Conservation (phyloP, 2,113 vertebrate species). For the Sorex fumeus region DNA sequence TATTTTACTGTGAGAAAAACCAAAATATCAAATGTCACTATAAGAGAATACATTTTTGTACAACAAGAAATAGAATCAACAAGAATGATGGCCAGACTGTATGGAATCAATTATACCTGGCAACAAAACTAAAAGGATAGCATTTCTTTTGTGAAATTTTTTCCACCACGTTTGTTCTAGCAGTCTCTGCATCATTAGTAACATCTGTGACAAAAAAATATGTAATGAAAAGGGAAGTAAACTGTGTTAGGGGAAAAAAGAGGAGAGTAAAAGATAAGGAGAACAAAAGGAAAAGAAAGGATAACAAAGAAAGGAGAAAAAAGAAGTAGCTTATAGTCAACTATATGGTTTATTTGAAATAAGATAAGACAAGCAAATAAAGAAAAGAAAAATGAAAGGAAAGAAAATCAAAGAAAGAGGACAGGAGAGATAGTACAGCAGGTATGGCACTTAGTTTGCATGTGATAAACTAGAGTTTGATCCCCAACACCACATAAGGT, state of each 20-base stretch:
- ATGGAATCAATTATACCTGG: constrained; percentile 87
- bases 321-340: no score
- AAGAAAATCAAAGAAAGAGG: no score
- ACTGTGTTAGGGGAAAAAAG: constrained; percentile 66
- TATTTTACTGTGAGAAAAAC: background rate
- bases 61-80: constrained; percentile 73
- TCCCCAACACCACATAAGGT: no score
- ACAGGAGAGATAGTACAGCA: no score
- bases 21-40: constrained; percentile 56
- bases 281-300: background rate
- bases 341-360: no score
- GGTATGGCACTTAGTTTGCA: no score
- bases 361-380: no score
- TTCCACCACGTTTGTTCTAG: constrained; percentile 84
- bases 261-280: background rate
- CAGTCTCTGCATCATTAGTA: constrained; percentile 83
- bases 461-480: no score
- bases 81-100: constrained; percentile 72
- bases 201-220: constrained; percentile 83
- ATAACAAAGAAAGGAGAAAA: background rate
- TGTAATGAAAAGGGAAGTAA: background rate
- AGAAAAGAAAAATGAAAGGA: no score
- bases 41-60: constrained; percentile 69
- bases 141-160: constrained; percentile 84
- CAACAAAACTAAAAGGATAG: constrained; percentile 82